Percentiles rank a stretch among this genome's conserved stretches.
Conservation (phyloP, 2,888 invertebrate genomes). For the Melieria picta region DNA sequence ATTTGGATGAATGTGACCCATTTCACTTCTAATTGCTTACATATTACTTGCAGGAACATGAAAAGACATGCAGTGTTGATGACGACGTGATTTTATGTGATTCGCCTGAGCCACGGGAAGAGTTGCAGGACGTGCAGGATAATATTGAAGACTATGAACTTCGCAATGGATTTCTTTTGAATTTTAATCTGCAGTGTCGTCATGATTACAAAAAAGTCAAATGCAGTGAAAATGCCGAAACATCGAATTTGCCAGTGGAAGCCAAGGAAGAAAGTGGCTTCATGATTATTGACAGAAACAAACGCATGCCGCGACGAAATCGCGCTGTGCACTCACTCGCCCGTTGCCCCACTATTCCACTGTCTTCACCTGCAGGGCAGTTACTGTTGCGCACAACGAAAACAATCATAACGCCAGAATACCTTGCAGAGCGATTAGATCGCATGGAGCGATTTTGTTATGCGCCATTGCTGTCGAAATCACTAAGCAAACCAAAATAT, state of each 20-base stretch:
- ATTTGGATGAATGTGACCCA: too few species aligned
- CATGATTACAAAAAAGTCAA: slow-evolving; percentile 32
- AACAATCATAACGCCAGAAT: slow-evolving; percentile 64
- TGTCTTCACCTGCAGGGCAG: slow-evolving; percentile 69
- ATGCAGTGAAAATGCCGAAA: slow-evolving; percentile 36
- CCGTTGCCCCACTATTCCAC: slow-evolving; percentile 67
- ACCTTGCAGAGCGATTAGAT: slow-evolving; percentile 68
- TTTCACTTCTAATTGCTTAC: neutral
- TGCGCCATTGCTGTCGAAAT: slow-evolving; percentile 64
- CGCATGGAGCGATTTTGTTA: slow-evolving; percentile 68
- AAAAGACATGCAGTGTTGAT: slow-evolving; percentile 66
- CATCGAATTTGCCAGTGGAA: slow-evolving; percentile 32
- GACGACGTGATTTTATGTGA: slow-evolving; percentile 66
- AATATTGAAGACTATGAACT: slow-evolving; percentile 56
- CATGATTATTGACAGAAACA: slow-evolving; percentile 55
- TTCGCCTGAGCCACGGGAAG: slow-evolving; percentile 56
- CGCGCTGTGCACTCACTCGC: slow-evolving; percentile 66
- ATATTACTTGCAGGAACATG: slow-evolving; percentile 64
- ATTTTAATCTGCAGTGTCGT: slow-evolving; percentile 65
- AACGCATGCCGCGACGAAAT: slow-evolving; percentile 63
- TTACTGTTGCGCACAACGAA: slow-evolving; percentile 68
- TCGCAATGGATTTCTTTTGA: slow-evolving; percentile 66
- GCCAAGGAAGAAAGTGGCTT: slow-evolving; percentile 41
- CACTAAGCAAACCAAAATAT: slow-evolving; percentile 55
- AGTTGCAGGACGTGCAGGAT: slow-evolving; percentile 43